These are phyloP conservation scores for Antheraea pernyi DNA, from an alignment of 1,140 invertebrate genomes.

Conservation along the genomic window DNA sequence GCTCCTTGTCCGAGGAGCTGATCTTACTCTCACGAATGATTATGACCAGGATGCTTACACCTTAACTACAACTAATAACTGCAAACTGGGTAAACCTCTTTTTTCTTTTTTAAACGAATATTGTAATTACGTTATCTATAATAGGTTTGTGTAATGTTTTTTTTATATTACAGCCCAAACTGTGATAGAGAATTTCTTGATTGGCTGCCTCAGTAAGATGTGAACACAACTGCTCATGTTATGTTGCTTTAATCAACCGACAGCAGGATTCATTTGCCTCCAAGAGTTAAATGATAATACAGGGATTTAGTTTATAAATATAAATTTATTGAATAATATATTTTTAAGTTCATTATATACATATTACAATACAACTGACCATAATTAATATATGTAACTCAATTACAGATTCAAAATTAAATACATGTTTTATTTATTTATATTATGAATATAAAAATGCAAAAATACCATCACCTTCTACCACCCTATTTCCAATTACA, in stretches of 20 bases:
- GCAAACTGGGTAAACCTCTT: constrained; percentile 76
- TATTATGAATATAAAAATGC: background rate
- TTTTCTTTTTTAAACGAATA: background rate
- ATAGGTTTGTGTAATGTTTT: background rate
- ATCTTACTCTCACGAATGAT: constrained; percentile 88
- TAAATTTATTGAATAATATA: constrained; percentile 71
- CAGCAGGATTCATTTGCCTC: constrained; percentile 68
- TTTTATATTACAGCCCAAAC: constrained; percentile 78
- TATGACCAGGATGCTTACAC: constrained; percentile 90
- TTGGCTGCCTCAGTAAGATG: constrained; percentile 76
- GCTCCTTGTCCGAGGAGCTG: constrained; percentile 87
- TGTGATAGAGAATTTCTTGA: constrained; percentile 80
- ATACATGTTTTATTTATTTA: constrained; percentile 27
- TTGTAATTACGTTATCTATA: background rate
- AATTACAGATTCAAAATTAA: constrained; percentile 69
- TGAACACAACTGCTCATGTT: constrained; percentile 56
- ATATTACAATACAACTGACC: constrained; percentile 58
- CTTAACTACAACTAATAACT: constrained; percentile 86
- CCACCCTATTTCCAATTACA: background rate
- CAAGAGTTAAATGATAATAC: constrained; percentile 73
- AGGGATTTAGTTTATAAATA: constrained; percentile 77
- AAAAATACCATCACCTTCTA: background rate
- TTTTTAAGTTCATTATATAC: constrained; percentile 75
- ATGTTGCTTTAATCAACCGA: constrained; percentile 64
- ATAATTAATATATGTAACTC: constrained; percentile 47